A percentile compares a stretch with the other conserved stretches of the same genome.
Evolutionary conservation across 2,113 vertebrate genomes (phyloP).

Genomic region (Corvus cornix): DNA sequence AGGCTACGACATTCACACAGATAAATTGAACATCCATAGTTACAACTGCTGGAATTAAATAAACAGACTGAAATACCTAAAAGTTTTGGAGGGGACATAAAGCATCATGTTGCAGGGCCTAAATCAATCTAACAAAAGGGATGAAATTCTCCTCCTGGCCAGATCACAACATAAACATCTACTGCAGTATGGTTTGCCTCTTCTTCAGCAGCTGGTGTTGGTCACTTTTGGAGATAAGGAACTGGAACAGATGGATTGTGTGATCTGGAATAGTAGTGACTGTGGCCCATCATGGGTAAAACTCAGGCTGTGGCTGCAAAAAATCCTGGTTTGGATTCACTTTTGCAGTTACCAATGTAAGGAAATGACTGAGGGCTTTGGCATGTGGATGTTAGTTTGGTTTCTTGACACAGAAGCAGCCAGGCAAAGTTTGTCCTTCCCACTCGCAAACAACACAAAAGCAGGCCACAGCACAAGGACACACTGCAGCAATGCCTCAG

Average conservation of each 20-base stretch:
- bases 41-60: conserved; percentile 45
- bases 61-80: conserved; percentile 44
- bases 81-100: conserved; percentile 5
- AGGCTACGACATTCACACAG: neutral
- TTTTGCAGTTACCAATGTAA: neutral
- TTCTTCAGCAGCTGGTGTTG: conserved; percentile 16
- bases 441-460: neutral
- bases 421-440: neutral
- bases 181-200: neutral
- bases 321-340: neutral
- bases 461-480: neutral
- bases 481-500: neutral
- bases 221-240: conserved; percentile 40
- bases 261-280: neutral
- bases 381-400: neutral
- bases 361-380: neutral
- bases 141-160: conserved; percentile 1
- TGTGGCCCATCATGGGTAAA: neutral
- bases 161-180: conserved; percentile 18
- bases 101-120: neutral
- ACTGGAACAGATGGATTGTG: neutral
- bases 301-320: neutral
- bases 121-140: conserved; percentile 21
- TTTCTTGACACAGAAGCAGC: neutral
- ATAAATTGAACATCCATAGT: conserved; percentile 25